Evolutionary conservation across 2,113 vertebrate species (phyloP).

Genomic region (Mesitornis unicolor): DNA sequence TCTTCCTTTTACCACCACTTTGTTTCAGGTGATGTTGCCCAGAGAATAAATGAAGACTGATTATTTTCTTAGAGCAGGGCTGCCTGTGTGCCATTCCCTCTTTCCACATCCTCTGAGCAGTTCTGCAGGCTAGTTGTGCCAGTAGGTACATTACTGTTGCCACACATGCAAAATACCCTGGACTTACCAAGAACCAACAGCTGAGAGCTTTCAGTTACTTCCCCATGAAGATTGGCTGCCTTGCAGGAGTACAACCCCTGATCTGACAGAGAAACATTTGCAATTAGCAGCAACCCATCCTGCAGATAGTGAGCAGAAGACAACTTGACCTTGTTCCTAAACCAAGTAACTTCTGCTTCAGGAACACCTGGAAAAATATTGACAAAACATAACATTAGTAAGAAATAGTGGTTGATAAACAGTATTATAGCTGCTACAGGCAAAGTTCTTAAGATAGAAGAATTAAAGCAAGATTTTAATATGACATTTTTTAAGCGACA

Average conservation of each 20-base stretch:
- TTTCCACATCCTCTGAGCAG: background rate
- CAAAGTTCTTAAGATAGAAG: background rate
- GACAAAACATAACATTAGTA: background rate
- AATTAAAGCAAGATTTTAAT: background rate
- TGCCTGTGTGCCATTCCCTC: background rate
- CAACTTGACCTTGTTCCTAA: constrained; percentile 72
- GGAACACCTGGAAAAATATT: constrained; percentile 76
- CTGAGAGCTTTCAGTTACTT: constrained; percentile 73
- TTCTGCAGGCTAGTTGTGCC: background rate
- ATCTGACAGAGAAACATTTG: constrained; percentile 68
- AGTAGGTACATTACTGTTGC: background rate
- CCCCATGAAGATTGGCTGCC: constrained; percentile 74
- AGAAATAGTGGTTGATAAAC: background rate
- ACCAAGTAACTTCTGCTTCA: constrained; percentile 80
- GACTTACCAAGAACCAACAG: constrained; percentile 75
- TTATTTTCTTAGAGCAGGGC: background rate
- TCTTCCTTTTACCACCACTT: background rate
- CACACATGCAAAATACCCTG: background rate
- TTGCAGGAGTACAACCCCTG: constrained; percentile 77
- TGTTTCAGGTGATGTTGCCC: background rate
- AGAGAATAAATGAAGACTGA: background rate
- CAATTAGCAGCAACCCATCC: constrained; percentile 70
- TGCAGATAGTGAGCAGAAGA: constrained; percentile 13
- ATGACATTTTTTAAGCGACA: background rate
- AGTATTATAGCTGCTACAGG: background rate